Evolutionary conservation across 37 sponge, comb jelly and placozoan species (phyloP), one percentile per base, ranked within the genome.

Genomic region (Halisarca cf. caerulea): DNA sequence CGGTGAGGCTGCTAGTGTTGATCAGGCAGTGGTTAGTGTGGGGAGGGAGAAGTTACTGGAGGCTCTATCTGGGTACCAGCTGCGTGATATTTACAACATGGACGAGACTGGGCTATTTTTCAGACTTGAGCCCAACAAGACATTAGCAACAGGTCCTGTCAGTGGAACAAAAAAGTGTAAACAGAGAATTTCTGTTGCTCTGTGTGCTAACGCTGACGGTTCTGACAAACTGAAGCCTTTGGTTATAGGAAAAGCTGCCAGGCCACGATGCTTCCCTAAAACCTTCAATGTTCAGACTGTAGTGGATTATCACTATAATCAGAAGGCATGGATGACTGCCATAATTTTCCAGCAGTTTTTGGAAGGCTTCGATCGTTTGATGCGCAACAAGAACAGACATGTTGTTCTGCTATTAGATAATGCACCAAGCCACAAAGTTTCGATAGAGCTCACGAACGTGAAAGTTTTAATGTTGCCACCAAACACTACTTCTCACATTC

Each of bases 131-230:
- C 79, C 79, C 23, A 77, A 77, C 53, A 21, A 33, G 44, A 77
- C 79, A 40, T 43, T 77, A 23, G 79, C 79, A 23, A 77, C 53
- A n/a, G 79, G 79, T 11, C 40, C 79, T 11, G 79, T 77, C 24
- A 20, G 20, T 17, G 79, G 81, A 7, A 51, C 59, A 30, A 80
- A 8, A 60, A 61, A 34, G 30, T 60, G 81, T 44, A 80, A 80
- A 35, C 17, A 80, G 17, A n/a, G n/a, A n/a, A n/a, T n/a, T n/a
- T n/a, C n/a, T n/a, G n/a, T n/a, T n/a, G n/a, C n/a, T n/a, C n/a
- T n/a, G n/a, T n/a, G n/a, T n/a, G n/a, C n/a, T n/a, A n/a, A 80
- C n/a, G 81, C 81, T 51, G 81, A 80, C 28, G 81, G 81, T 8
- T 32, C 57, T 33, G 60, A 80, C 59, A 80, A 80, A n/a, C 37